Evolutionary conservation across 2,113 vertebrate genomes (phyloP).

Genomic region (Calonectris borealis): DNA sequence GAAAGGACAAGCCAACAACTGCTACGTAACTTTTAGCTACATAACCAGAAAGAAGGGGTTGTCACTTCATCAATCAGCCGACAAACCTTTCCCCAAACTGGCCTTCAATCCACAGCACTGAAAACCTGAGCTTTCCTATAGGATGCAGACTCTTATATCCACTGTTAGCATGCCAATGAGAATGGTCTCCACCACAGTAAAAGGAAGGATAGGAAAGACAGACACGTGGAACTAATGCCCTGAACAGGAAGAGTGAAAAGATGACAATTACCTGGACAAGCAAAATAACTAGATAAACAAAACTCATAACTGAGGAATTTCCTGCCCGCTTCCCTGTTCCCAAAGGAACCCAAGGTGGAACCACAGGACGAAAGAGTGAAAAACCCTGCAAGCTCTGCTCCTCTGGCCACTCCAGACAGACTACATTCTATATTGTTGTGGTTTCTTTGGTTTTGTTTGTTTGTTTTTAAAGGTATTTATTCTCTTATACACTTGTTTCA

Average conservation of each 20-base stretch:
- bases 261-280: background rate
- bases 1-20: background rate
- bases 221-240: background rate
- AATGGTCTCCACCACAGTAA: background rate
- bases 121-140: background rate
- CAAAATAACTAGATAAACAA: constrained; percentile 29
- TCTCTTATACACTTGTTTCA: background rate
- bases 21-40: background rate
- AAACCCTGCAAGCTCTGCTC: background rate
- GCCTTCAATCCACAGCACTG: background rate
- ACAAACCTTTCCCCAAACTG: background rate
- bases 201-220: background rate
- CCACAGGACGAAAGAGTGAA: background rate
- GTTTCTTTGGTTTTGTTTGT: background rate
- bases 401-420: background rate
- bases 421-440: background rate
- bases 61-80: background rate
- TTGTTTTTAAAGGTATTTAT: background rate
- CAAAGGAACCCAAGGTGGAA: constrained; percentile 10
- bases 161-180: background rate
- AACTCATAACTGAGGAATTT: constrained; percentile 39
- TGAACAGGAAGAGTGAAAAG: constrained; percentile 39
- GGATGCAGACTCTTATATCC: background rate
- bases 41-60: background rate
- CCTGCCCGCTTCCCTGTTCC: constrained; percentile 12